Base-by-base conservation (phyloP, 2,797 vertebrate species). In the Acrocephalus scirpaceus region DNA sequence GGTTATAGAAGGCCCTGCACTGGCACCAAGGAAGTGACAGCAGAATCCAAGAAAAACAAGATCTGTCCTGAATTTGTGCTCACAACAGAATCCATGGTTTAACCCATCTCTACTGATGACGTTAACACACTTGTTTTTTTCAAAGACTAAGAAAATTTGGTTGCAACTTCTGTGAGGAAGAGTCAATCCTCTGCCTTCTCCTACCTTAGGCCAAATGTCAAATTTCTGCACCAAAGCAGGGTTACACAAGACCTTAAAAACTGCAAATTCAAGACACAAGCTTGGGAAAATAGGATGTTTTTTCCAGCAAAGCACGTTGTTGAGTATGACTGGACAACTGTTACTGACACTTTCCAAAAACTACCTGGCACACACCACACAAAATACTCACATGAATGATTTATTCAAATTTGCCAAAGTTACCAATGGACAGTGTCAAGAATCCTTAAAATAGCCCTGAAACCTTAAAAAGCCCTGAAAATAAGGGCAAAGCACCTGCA, bases 81-180 rank as follows among this genome's bases (percentile, higher is more conserved):
- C 32, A 29, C 42, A 66, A 11, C 5, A 16, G 20, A 88, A 67
- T 7, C 13, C 10, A 9, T 1, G 3, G 7, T 22, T 58, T 67
- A 87, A 53, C 9, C 4, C 48, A 21, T 4, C 57, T 67, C 45
- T 32, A 23, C 11, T 56, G n/a, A 62, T 13, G 11, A 19, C 1
- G 5, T 21, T 71, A 25, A 60, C 0, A 1, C 3, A 7, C 4
- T 2, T n/a, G n/a, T n/a, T 6, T 13, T 29, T 34, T 47, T 30
- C 15, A 42, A 72, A 67, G 30, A 29, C 2, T 22, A 19, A 5
- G 20, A 44, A 56, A 83, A 47, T 7, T 21, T 40, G 8, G 6
- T 34, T 48, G 12, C 7, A 75, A 21, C 12, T 70, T 36, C 11
- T 27, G 3, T 10, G 38, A 57, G 10, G 66, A 56, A 51, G 2